Conservation (phyloP, 2,113 vertebrate species). For the Andinoacara biseriatus region DNA sequence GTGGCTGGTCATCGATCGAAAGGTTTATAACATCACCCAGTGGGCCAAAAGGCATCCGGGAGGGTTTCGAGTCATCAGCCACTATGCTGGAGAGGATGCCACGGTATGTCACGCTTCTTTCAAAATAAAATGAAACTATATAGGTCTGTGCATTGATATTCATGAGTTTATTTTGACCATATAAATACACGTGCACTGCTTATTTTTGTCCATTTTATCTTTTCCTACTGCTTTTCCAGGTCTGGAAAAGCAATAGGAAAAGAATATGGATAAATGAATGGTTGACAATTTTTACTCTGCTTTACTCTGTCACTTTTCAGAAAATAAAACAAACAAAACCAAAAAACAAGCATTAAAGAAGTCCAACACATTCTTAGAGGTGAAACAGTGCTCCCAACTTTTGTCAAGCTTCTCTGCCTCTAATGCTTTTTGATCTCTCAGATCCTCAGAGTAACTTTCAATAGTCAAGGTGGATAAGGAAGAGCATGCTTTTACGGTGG, state of each 20-base stretch:
- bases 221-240: not conserved
- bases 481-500: not conserved
- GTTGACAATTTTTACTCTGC: not conserved
- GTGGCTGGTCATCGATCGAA: slow-evolving; percentile 81
- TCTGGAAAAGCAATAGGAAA: not conserved
- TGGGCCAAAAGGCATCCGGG: slow-evolving; percentile 91
- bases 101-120: slow-evolving; percentile 81
- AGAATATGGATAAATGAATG: not conserved
- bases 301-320: not conserved
- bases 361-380: not conserved
- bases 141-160: not conserved
- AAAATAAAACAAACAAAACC: not conserved
- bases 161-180: not conserved
- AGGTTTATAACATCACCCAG: slow-evolving; percentile 90
- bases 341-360: not conserved
- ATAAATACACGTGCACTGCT: not conserved
- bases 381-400: not conserved
- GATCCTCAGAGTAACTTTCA: not conserved
- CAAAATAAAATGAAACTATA: not conserved
- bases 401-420: not conserved
- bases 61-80: slow-evolving; percentile 85
- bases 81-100: slow-evolving; percentile 93
- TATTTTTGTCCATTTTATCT: not conserved
- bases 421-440: not conserved
- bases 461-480: not conserved